phyloP scores from a whole-genome alignment of 2,888 invertebrate species.

The Agrotis puta region DNA sequence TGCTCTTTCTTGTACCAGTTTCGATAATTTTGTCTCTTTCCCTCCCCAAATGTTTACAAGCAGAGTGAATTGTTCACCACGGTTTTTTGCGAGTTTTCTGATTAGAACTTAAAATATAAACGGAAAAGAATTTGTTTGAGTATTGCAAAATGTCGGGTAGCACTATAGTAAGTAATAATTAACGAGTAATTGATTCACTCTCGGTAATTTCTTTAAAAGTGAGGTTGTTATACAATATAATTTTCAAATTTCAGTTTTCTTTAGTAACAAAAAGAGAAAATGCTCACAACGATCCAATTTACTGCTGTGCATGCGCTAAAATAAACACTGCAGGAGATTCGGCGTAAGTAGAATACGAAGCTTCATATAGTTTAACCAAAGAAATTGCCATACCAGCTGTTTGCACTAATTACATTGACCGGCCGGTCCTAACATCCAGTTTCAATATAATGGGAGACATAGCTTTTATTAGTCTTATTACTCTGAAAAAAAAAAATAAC shows the following conservation, averaged over 20 bases:
- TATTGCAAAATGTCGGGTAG: slow-evolving; percentile 63
- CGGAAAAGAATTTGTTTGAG: background rate
- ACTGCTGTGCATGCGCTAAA: slow-evolving; percentile 97
- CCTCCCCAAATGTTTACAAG: slow-evolving; percentile 28
- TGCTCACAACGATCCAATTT: slow-evolving; percentile 98
- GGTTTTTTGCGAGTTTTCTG: slow-evolving; percentile 4
- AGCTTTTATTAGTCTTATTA: background rate
- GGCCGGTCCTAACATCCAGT: background rate
- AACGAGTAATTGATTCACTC: background rate
- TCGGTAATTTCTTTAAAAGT: background rate
- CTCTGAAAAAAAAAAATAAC: background rate
- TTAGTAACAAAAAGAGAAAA: slow-evolving; percentile 94
- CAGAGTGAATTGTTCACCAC: background rate
- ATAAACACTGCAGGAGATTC: slow-evolving; percentile 80
- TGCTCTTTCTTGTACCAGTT: background rate
- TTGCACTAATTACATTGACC: too few species aligned
- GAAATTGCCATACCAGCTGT: background rate
- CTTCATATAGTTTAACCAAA: background rate
- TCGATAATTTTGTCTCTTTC: background rate
- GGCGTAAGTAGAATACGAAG: slow-evolving; percentile 82
- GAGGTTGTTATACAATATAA: background rate
- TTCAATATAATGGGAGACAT: background rate
- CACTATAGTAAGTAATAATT: slow-evolving; percentile 59
- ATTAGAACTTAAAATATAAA: background rate
- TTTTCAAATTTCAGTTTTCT: slow-evolving; percentile 91